Evolutionary conservation across 2,888 invertebrate genomes (phyloP), one percentile per base, ranked within the genome.

Genomic region (Tridacna gigas): DNA sequence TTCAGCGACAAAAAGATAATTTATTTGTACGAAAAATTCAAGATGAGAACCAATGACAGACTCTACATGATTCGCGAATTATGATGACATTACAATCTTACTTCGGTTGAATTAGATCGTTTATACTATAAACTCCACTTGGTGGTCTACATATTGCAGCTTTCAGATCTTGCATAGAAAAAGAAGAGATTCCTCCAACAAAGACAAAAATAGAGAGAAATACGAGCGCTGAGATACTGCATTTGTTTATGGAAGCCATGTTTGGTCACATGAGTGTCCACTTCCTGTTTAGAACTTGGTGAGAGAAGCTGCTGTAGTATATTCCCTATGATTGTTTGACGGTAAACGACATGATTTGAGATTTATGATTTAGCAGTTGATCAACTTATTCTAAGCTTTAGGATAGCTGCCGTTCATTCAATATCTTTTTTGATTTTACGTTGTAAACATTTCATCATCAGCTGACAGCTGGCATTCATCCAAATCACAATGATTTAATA

Each of bases 171-270:
- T 45, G 9, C 47, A 47, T 18, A 5, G 69, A 47, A 9, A 22
- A 11, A 20, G 69, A 20, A 12, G 69, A 69, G 5, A 69, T 69
- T 69, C 15, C 69, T 22, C 11, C 47, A 2, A n/a, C 5, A 45
- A 2, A 69, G 3, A n/a, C 47, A 7, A 69, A 63, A 3, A 63
- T 3, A 9, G 20, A n/a, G 0, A 69, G 20, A n/a, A 45, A 13
- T 15, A 37, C n/a, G 9, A 47, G 15, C 9, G 69, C 13, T 45
- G 47, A 12, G 2, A 47, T 47, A 45, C n/a, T 47, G 47, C 18
- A 45, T 69, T 69, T 69, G 69, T 69, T 67, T 69, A 69, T 47
- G 47, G 45, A 18, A 9, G 47, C 69, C 69, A 69, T 69, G 37
- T 69, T 69, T 26, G 47, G 25, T 69, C 69, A 69, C 47, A 28